phyloP scores from a whole-genome alignment of 2,797 vertebrate genomes.

The Glossophaga mutica region DNA sequence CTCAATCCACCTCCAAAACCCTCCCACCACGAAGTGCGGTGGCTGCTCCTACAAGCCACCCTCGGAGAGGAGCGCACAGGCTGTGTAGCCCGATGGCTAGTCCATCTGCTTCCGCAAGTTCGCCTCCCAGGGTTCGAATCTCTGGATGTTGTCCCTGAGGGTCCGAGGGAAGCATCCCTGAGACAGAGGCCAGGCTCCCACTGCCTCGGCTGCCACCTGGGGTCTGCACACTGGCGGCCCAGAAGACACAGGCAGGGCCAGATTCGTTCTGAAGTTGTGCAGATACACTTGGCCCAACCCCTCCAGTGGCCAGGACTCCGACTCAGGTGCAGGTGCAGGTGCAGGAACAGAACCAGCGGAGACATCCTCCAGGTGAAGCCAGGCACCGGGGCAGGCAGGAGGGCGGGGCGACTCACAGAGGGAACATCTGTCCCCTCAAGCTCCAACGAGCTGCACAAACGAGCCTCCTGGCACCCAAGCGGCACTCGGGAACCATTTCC shows the following conservation, averaged over 20 bases:
- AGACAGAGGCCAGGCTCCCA: not conserved
- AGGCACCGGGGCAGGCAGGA: conserved; percentile 8
- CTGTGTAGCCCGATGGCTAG: accelerated
- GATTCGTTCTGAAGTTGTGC: not conserved
- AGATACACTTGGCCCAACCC: not conserved
- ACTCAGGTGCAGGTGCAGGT: not conserved
- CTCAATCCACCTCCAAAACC: not conserved
- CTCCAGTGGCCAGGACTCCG: not conserved
- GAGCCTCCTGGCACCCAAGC: not conserved
- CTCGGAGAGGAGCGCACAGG: not conserved
- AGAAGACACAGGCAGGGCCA: not conserved
- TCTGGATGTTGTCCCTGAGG: not conserved
- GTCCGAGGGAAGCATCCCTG: not conserved
- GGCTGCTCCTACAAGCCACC: not conserved
- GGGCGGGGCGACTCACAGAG: not conserved
- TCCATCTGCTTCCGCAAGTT: not conserved
- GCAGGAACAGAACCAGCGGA: not conserved
- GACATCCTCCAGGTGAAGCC: not conserved
- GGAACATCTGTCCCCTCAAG: not conserved
- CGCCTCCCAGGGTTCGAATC: not conserved
- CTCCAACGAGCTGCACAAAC: not conserved
- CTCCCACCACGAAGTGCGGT: accelerated
- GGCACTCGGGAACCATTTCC: not conserved
- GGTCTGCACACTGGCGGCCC: not conserved
- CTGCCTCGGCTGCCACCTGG: not conserved